Base-by-base conservation (phyloP, 2,797 vertebrate species). In the Platyrinchus mystaceus region DNA sequence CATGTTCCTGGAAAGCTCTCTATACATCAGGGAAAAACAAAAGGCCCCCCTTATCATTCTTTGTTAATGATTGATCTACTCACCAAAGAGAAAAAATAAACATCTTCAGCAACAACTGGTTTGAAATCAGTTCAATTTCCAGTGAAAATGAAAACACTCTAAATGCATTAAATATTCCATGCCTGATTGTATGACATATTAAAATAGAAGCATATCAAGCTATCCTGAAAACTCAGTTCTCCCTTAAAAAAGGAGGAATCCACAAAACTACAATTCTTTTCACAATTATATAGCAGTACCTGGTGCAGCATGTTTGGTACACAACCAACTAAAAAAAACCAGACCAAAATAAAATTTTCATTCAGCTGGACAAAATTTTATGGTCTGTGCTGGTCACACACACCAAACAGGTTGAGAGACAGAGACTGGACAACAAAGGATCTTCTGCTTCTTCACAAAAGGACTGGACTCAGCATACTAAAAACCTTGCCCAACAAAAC, bases 1-100 rank as follows among this genome's bases (percentile, higher is more conserved):
- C 53, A 75, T 90, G 55, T 90, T 95, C 87, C 77, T 91, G 91
- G 91, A 96, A 94, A 86, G 73, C 30, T 50, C 36, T 75, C 82
- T 58, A 50, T 46, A 78, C 13, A 75, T 71, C 43, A 83, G 76
- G 62, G 66, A 71, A 94, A 95, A 96, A 32, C 53, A 93, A 96
- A 92, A 44, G 53, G 87, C 7, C 3, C 4, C 28, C 28, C 78
- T 12, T 68, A 84, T 87, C 82, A 66, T 46, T 91, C 82, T 66
- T 62, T 66, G 44, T 44, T 91, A 76, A 59, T 69, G 76, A 86
- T 0, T 78, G 66, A 93, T 93, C 66, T 75, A 43, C 32, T 91
- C 53, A 91, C 30, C 60, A 66, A 90, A 84, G 39, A 91, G 50
- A 58, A 95, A 96, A 84, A 90, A 93, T 66, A 90, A 90, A 63